phyloP scores from a whole-genome alignment of 2,797 vertebrate species.

The Cryptoblepharus egeriae region DNA sequence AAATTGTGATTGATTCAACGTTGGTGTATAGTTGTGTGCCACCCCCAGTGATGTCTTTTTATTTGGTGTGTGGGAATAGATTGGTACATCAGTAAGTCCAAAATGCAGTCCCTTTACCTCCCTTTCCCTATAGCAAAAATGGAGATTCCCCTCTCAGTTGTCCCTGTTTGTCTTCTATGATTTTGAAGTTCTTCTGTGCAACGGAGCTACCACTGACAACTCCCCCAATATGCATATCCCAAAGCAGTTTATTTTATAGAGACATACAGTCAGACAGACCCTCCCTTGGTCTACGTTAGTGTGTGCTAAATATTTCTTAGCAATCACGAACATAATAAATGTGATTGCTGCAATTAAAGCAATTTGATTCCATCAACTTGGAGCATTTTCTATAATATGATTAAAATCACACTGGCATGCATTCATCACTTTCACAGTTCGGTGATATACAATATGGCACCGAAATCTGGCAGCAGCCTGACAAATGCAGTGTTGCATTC shows the following conservation, averaged over 20 bases:
- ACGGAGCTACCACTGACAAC: background rate
- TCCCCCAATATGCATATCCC: background rate
- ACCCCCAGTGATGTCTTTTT: too few species aligned
- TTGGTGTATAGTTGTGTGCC: too few species aligned
- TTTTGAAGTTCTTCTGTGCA: background rate
- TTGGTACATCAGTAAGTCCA: too few species aligned
- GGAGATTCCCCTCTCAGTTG: too few species aligned
- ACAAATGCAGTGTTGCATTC: conserved; percentile 39
- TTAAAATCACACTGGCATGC: conserved; percentile 42
- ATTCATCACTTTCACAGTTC: conserved; percentile 53
- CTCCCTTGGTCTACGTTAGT: background rate
- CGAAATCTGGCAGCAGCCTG: conserved; percentile 57
- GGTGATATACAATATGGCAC: conserved; percentile 48
- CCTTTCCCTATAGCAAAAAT: too few species aligned
- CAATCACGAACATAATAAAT: conserved; percentile 44
- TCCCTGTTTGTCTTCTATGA: background rate
- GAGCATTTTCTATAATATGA: conserved; percentile 43
- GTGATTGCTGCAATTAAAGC: conserved; percentile 51
- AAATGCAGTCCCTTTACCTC: too few species aligned
- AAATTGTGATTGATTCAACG: too few species aligned
- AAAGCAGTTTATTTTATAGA: background rate
- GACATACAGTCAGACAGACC: background rate
- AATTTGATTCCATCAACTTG: conserved; percentile 58
- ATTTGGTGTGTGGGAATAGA: too few species aligned
- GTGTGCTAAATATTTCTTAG: background rate